Conservation (phyloP, 1,140 invertebrate genomes). For the silkworm (Bombyx mori) region DNA sequence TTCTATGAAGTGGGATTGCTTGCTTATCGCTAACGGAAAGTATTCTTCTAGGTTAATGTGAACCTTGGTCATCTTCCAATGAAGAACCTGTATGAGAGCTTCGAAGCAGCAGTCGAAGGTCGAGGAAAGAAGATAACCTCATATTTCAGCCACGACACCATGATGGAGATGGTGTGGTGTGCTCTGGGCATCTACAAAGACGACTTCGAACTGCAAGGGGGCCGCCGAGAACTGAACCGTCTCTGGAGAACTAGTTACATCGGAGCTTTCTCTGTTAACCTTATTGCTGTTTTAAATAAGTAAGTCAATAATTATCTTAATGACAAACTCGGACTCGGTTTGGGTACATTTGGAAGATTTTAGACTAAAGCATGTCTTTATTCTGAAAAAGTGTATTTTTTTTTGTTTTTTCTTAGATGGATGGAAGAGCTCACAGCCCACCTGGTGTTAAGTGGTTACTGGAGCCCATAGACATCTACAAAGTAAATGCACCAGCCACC, state of each 20-base stretch:
- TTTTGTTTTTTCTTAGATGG: no score
- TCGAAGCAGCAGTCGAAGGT: conserved; percentile 38
- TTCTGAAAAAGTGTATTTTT: no score
- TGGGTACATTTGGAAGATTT: no score
- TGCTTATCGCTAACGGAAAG: background rate
- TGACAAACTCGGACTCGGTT: no score
- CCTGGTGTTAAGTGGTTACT: no score
- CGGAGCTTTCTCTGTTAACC: conserved; percentile 39
- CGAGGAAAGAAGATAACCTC: conserved; percentile 72
- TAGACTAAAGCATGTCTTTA: no score
- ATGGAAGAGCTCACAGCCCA: no score
- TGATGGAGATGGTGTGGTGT: conserved; percentile 51
- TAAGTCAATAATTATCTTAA: conserved; percentile 6
- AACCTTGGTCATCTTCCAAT: conserved; percentile 80
- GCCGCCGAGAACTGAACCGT: conserved; percentile 20
- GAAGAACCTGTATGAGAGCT: conserved; percentile 78
- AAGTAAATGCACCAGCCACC: no score
- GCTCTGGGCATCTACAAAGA: conserved; percentile 46
- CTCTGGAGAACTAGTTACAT: conserved; percentile 43
- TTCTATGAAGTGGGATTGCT: no score
- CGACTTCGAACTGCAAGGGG: conserved; percentile 15
- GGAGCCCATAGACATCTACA: no score
- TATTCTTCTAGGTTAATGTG: conserved; percentile 62
- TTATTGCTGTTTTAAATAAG: conserved; percentile 48
- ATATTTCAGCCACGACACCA: conserved; percentile 82